Evolutionary conservation across 2,888 invertebrate species (phyloP).

Genomic region (Sinodicranocentrus sp.): DNA sequence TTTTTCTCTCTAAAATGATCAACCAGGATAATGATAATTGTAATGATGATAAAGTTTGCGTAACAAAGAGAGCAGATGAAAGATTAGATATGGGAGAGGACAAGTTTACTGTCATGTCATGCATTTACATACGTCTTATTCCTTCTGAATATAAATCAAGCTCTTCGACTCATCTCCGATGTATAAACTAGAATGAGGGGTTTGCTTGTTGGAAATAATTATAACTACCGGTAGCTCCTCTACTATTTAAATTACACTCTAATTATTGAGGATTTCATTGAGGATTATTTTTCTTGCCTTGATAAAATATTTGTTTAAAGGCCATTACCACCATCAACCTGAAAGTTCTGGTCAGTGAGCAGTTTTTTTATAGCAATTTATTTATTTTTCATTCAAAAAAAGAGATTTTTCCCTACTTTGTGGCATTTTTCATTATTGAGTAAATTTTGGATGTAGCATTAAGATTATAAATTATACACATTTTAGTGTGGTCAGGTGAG

Average conservation of each 20-base stretch:
- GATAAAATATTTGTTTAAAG: conserved; percentile 2
- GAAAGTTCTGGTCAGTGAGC: background rate
- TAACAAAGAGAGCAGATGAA: conserved; percentile 48
- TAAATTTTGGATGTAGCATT: no score
- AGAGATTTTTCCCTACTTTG: background rate
- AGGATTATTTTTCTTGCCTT: no score
- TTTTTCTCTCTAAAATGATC: conserved; percentile 32
- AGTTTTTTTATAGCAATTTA: no score
- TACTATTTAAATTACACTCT: background rate
- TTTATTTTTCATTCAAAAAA: no score
- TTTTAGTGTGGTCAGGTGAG: no score
- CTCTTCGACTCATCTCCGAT: background rate
- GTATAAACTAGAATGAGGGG: no score
- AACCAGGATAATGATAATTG: conserved; percentile 58
- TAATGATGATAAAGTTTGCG: conserved; percentile 47
- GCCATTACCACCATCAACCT: conserved; percentile 41
- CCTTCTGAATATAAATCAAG: background rate
- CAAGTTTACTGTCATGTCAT: conserved; percentile 56
- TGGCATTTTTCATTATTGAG: no score
- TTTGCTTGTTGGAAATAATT: no score
- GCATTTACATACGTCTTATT: conserved; percentile 42
- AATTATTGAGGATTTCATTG: no score
- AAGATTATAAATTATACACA: no score
- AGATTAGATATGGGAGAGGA: conserved; percentile 27
- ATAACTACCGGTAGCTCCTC: background rate